Evolutionary conservation across 1,140 invertebrate species (phyloP), one percentile per base, ranked within the genome.

Genomic region (Psilanteris sp.): DNA sequence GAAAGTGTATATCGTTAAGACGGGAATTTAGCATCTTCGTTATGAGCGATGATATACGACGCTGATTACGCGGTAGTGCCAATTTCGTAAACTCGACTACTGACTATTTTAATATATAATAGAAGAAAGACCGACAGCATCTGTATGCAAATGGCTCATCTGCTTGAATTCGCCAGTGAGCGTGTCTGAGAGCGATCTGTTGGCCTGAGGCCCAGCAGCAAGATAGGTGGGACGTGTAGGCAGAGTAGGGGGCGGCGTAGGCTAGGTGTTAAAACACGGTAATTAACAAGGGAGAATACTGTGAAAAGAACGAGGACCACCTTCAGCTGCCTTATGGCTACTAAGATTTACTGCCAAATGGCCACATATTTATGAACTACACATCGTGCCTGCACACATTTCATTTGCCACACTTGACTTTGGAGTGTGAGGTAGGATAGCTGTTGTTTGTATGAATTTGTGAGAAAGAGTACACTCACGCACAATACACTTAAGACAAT

Each of bases 251-350:
- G 67, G 70, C 76, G 76, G 78, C 77, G 81, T 79, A 76, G 52
- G 68, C 75, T 85, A 88, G 87, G 87, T 86, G 87, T 87, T 87
- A 88, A 87, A 88, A 88, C 87, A 87, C 83, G 84, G 84, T 85
- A 88, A 88, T 88, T 87, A 88, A 87, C 84, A 88, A 85, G 80
- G 80, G 79, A 79, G 80, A 81, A 80, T 76, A 81, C 72, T 77
- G 75, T 57, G 54, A 80, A 79, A 73, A 61, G 64, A 74, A 59
- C 48, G 68, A 71, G 71, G 84, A 82, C 81, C 81, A 83, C 79
- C 81, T 84, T 77, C 48, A 72, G 78, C 72, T 77, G 77, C 77
- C 79, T 80, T 79, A 81, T 83, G 81, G 84, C 83, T 82, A 79
- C 78, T 76, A 84, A 86, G 86, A 88, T 88, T 88, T 88, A 88